A percentile compares a stretch with the other conserved stretches of the same genome.
These are phyloP conservation scores for Myiozetetes cayanensis DNA, from an alignment of 2,113 vertebrate species.

Conservation along the genomic window DNA sequence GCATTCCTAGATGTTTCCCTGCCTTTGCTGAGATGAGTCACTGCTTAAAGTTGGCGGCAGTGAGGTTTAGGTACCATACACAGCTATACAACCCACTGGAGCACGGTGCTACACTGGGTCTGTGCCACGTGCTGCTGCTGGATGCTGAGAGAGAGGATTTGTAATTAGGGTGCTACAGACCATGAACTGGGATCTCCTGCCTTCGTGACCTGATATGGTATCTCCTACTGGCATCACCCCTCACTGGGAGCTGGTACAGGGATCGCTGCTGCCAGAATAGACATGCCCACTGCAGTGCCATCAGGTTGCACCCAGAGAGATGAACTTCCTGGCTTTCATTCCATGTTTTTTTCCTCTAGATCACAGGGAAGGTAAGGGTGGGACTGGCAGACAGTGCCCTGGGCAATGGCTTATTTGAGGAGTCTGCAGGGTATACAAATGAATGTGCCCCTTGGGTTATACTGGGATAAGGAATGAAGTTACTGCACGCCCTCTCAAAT, in stretches of 20 bases:
- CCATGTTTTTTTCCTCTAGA: neutral
- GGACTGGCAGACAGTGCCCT: constrained; percentile 34
- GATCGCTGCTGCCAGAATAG: neutral
- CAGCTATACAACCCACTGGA: neutral
- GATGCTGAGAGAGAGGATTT: neutral
- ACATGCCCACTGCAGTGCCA: neutral
- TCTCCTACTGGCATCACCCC: neutral
- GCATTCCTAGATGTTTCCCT: neutral
- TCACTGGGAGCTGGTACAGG: fast-evolving
- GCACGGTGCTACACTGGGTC: neutral
- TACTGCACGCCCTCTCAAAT: neutral
- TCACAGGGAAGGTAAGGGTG: constrained; percentile 21
- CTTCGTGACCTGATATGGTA: neutral
- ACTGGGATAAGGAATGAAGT: neutral
- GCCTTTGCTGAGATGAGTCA: neutral
- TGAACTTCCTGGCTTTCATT: constrained; percentile 9
- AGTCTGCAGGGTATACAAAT: constrained; percentile 27
- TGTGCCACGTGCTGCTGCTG: neutral
- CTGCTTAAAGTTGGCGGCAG: fast-evolving
- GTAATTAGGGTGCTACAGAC: neutral
- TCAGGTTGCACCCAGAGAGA: neutral
- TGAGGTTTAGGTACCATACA: fast-evolving
- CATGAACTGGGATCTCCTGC: neutral
- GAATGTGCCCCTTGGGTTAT: neutral
- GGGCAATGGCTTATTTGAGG: neutral